Evolutionary conservation across 2,888 invertebrate species (phyloP).

Genomic region (Seira musarum): DNA sequence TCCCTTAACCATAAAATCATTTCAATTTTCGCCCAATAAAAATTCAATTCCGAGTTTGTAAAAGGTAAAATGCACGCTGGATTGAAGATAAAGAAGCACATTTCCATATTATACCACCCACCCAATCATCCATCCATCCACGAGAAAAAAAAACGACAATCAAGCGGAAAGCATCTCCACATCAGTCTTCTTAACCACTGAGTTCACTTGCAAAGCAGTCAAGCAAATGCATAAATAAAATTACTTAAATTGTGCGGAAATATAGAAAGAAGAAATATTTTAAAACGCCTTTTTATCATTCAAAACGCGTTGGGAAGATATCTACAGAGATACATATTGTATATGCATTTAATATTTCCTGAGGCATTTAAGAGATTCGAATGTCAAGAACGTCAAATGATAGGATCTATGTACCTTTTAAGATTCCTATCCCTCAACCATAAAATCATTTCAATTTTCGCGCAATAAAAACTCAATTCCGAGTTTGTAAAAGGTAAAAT

Average conservation of each 20-base stretch:
- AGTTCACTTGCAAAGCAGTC: background rate
- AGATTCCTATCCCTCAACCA: background rate
- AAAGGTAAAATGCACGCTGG: background rate
- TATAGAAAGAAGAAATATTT: background rate
- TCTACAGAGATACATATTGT: too few relatives aligned
- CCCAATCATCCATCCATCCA: background rate
- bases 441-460: background rate
- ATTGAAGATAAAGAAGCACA: background rate
- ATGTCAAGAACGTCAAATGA: background rate
- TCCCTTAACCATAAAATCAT: background rate
- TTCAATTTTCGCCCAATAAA: background rate
- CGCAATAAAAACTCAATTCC: background rate
- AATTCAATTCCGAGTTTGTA: constrained; percentile 5
- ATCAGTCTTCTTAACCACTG: background rate
- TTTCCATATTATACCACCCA: background rate
- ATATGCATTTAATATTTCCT: background rate
- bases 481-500: background rate
- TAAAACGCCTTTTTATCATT: background rate
- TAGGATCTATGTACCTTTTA: background rate
- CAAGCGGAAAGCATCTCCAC: background rate
- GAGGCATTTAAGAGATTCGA: background rate
- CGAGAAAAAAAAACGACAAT: background rate
- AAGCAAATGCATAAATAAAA: too few relatives aligned
- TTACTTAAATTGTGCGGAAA: background rate
- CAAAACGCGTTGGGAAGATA: background rate